Evolutionary conservation across 2,113 vertebrate genomes (phyloP).

Genomic region (Burhinus oedicnemus): DNA sequence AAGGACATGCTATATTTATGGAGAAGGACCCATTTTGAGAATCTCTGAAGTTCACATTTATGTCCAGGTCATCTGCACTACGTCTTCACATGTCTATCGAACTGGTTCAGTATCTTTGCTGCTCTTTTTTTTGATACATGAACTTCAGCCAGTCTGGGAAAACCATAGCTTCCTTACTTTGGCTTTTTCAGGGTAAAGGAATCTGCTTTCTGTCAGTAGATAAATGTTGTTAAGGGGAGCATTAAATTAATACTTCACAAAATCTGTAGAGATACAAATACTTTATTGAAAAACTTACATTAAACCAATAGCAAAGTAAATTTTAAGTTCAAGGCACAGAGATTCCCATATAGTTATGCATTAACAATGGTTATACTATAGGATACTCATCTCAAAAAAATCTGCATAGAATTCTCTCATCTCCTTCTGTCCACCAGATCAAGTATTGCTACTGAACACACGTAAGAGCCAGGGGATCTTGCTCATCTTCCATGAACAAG

Average conservation of each 20-base stretch:
- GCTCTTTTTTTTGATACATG: not conserved
- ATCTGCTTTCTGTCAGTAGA: not conserved
- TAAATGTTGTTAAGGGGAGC: not conserved
- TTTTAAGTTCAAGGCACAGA: not conserved
- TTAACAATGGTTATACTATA: not conserved
- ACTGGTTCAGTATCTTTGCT: not conserved
- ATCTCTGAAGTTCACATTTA: not conserved
- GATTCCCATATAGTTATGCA: not conserved
- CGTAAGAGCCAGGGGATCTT: not conserved
- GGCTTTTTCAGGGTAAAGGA: not conserved
- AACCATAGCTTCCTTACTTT: not conserved
- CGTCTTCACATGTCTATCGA: not conserved
- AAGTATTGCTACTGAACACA: not conserved
- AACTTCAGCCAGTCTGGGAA: constrained; percentile 30
- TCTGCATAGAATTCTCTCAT: not conserved
- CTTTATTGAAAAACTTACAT: not conserved
- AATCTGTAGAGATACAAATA: not conserved
- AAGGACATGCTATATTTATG: not conserved
- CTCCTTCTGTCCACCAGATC: not conserved
- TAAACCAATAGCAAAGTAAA: not conserved
- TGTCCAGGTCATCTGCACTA: not conserved
- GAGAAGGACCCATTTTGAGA: not conserved
- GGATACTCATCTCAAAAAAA: not conserved
- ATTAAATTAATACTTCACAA: not conserved
- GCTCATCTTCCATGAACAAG: not conserved